Percentiles rank a stretch among this genome's conserved stretches.
These are phyloP conservation scores for Tonatia bakeri DNA, from an alignment of 2,113 vertebrate genomes.

Conservation along the genomic window DNA sequence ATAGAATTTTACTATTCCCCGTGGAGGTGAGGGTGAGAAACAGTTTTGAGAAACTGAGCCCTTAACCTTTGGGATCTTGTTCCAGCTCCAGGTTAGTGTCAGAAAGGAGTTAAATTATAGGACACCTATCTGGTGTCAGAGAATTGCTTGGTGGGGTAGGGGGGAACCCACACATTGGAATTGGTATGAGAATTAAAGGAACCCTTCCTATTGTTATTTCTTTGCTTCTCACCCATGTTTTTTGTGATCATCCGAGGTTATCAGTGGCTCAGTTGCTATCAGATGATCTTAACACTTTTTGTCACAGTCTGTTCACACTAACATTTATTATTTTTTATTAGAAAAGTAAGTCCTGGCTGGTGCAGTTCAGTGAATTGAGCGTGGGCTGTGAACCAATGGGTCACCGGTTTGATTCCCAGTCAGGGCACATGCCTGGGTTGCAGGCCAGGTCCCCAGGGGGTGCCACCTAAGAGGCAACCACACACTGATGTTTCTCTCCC, in stretches of 20 bases:
- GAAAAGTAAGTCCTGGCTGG: neutral
- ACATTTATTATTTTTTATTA: neutral
- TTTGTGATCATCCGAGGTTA: neutral
- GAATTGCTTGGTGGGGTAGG: neutral
- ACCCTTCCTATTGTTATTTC: neutral
- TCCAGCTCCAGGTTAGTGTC: neutral
- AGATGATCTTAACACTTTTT: neutral
- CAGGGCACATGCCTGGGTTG: no score
- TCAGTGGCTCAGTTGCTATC: neutral
- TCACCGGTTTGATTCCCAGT: no score
- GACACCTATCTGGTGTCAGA: neutral
- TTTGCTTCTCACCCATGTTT: neutral
- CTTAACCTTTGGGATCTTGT: neutral
- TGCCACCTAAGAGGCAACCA: no score
- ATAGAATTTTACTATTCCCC: neutral
- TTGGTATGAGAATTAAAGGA: neutral
- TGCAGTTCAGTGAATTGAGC: no score
- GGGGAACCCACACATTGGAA: neutral
- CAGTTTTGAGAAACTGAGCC: neutral
- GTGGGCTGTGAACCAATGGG: no score
- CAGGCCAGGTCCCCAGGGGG: no score
- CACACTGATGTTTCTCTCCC: no score
- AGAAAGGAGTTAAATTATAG: neutral
- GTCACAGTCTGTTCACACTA: neutral
- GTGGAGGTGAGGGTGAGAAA: accelerated